These are phyloP conservation scores for Acronicta aceris DNA, from an alignment of 2,888 invertebrate genomes.

Conservation along the genomic window DNA sequence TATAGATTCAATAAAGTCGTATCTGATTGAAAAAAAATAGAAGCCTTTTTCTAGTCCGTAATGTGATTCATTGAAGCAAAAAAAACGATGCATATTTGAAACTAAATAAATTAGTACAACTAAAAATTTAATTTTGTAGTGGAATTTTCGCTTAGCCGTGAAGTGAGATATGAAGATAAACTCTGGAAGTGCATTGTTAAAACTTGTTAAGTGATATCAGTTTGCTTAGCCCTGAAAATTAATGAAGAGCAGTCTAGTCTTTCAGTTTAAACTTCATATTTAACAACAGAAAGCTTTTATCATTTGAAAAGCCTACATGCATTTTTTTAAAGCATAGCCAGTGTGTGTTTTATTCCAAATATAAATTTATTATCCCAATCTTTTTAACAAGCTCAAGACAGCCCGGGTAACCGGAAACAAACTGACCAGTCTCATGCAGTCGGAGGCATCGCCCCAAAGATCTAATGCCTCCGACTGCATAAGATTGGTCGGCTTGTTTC, in stretches of 20 bases:
- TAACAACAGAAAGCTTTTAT: constrained; percentile 19
- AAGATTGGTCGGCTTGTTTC: no score
- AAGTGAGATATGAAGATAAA: constrained; percentile 15
- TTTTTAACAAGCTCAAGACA: no score
- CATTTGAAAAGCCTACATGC: constrained; percentile 14
- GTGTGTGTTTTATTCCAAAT: not conserved
- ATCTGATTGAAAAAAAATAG: constrained; percentile 1
- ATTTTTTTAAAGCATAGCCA: constrained; percentile 21
- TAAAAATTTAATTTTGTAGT: no score
- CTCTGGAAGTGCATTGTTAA: constrained; percentile 35
- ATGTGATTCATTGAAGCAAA: not conserved
- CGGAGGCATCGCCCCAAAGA: no score
- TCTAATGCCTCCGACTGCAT: no score
- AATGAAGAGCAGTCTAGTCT: constrained; percentile 34
- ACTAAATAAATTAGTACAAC: no score
- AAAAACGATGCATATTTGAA: no score
- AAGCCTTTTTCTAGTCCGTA: not conserved
- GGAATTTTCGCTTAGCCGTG: constrained; percentile 17
- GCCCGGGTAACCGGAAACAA: no score
- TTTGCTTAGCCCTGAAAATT: constrained; percentile 21
- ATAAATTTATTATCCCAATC: not conserved
- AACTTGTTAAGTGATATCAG: constrained; percentile 38
- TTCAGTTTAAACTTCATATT: constrained; percentile 33
- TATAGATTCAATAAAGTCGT: not conserved
- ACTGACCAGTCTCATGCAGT: no score